A percentile compares a stretch with the other conserved stretches of the same genome.
These are phyloP conservation scores for Pararge aegeria DNA, from an alignment of 1,140 invertebrate species.

Conservation along the genomic window DNA sequence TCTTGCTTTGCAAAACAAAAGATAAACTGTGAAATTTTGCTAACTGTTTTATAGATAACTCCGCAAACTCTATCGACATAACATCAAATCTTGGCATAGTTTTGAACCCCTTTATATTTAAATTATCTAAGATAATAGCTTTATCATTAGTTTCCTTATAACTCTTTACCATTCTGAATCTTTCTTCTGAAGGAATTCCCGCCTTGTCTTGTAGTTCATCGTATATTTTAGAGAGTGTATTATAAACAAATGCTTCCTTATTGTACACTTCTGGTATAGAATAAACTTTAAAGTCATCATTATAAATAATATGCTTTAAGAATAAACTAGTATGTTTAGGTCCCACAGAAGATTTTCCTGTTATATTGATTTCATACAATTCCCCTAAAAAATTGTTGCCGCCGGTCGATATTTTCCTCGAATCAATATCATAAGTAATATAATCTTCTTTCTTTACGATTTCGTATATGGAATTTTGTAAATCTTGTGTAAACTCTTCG, in stretches of 20 bases:
- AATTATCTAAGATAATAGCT: slow-evolving; percentile 53
- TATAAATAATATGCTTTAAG: slow-evolving; percentile 46
- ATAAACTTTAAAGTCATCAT: slow-evolving; percentile 44
- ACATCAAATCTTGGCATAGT: slow-evolving; percentile 43
- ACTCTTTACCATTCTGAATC: slow-evolving; percentile 45
- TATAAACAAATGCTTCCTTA: slow-evolving; percentile 48
- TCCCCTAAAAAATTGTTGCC: slow-evolving; percentile 49
- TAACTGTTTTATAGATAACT: slow-evolving; percentile 46
- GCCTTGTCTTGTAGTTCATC: slow-evolving; percentile 42
- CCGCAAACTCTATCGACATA: slow-evolving; percentile 42
- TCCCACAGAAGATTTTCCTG: slow-evolving; percentile 33
- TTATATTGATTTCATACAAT: slow-evolving; percentile 45
- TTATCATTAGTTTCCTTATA: slow-evolving; percentile 42
- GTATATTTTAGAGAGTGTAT: slow-evolving; percentile 40
- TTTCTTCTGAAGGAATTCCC: slow-evolving; percentile 38
- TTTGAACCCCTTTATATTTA: slow-evolving; percentile 48
- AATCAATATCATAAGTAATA: slow-evolving; percentile 24
- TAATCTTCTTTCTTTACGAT: slow-evolving; percentile 39
- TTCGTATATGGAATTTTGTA: slow-evolving; percentile 31
- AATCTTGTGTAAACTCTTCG: slow-evolving; percentile 21
- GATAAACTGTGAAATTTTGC: slow-evolving; percentile 58
- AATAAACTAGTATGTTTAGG: slow-evolving; percentile 48
- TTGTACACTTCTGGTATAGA: slow-evolving; percentile 41
- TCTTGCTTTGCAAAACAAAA: slow-evolving; percentile 43
- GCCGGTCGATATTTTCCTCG: slow-evolving; percentile 34